These are phyloP conservation scores for Penaeus monodon DNA, from an alignment of 2,888 invertebrate genomes.

Conservation along the genomic window DNA sequence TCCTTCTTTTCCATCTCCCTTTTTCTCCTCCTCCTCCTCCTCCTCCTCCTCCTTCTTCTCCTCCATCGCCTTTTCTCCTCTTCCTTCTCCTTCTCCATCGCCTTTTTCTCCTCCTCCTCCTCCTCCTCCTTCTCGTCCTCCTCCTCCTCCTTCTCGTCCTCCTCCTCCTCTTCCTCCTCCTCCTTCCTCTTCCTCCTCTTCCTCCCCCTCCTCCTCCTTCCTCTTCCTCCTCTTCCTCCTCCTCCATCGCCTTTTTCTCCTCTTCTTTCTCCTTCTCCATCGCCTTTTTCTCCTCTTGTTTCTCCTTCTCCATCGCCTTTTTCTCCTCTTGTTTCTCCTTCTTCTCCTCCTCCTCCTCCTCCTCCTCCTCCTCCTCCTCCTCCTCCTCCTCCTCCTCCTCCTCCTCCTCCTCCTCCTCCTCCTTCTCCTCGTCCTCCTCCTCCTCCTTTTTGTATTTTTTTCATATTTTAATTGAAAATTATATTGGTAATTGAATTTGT, in stretches of 20 bases:
- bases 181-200: not conserved
- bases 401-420: not conserved
- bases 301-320: not conserved
- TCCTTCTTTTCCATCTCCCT: no score
- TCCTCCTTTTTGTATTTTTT: not conserved
- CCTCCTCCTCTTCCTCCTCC: not conserved
- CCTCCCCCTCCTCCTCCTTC: not conserved
- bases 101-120: not conserved
- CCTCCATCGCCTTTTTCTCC: not conserved
- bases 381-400: not conserved
- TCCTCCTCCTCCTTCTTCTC: no score
- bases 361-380: not conserved
- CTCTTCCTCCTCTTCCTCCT: not conserved
- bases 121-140: not conserved
- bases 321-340: not conserved
- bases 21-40: no score
- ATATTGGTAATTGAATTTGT: no score
- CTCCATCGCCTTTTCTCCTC: not conserved
- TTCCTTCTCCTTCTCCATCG: not conserved
- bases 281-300: not conserved
- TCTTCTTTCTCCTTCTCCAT: not conserved
- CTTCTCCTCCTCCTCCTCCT: not conserved
- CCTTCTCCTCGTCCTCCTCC: not conserved
- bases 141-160: not conserved
- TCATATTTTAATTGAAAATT: no score